Evolutionary conservation across 2,797 vertebrate species (phyloP).

Genomic region (Triplophysa yarkandensis): DNA sequence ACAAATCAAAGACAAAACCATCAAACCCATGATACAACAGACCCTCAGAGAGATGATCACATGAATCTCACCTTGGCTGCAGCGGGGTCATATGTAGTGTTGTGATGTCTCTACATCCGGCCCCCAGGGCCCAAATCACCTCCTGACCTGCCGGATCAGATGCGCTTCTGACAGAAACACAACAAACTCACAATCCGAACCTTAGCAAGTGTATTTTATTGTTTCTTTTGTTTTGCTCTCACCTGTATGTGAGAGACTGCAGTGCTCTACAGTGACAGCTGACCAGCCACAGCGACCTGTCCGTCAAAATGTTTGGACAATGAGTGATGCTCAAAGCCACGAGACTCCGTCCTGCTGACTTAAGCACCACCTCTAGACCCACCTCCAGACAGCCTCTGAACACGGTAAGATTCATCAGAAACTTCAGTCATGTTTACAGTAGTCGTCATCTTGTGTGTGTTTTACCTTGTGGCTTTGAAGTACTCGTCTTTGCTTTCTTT

Average conservation of each 20-base stretch:
- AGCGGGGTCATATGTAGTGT: constrained; percentile 88
- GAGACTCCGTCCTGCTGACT: constrained; percentile 86
- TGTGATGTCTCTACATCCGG: constrained; percentile 89
- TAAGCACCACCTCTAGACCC: constrained; percentile 87
- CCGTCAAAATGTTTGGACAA: constrained; percentile 89
- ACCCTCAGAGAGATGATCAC: not conserved
- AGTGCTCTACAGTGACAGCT: constrained; percentile 92
- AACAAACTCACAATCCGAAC: not conserved
- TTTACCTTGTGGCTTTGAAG: constrained; percentile 84
- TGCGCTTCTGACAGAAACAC: constrained; percentile 76
- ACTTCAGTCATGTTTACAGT: not conserved
- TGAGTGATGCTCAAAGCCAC: constrained; percentile 84
- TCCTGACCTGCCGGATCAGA: constrained; percentile 88
- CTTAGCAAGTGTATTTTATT: not conserved
- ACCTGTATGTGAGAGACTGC: constrained; percentile 87
- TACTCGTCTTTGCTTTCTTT: constrained; percentile 88
- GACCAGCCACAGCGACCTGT: constrained; percentile 89
- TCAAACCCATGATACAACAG: not conserved
- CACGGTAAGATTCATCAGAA: not conserved
- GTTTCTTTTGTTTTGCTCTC: constrained; percentile 25
- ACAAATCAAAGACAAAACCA: not conserved
- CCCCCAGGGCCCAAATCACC: constrained; percentile 92
- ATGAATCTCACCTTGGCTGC: constrained; percentile 83
- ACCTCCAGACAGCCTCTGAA: constrained; percentile 84
- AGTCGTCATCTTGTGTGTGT: not conserved